Percentiles rank a stretch among this genome's conserved stretches.
These are phyloP conservation scores for Syngnathoides biaculeatus DNA, from an alignment of 2,113 vertebrate genomes.

Conservation along the genomic window DNA sequence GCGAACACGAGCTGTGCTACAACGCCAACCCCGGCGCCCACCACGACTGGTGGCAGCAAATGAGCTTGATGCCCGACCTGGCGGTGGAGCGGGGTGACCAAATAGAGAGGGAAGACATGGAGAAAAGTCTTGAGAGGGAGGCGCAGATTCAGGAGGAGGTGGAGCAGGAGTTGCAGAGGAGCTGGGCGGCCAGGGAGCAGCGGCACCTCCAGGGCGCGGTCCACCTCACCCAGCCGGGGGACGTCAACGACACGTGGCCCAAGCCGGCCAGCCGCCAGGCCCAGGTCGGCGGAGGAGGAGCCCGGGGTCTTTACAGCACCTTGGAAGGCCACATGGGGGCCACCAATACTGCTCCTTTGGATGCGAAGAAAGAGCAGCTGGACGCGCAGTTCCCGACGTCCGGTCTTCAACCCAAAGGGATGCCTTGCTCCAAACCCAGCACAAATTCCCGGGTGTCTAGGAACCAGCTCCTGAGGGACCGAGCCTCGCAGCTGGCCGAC, in stretches of 20 bases:
- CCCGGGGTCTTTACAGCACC: conserved; percentile 68
- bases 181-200: conserved; percentile 38
- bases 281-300: conserved; percentile 36
- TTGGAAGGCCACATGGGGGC: conserved; percentile 59
- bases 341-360: conserved; percentile 22
- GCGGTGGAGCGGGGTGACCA: conserved; percentile 50
- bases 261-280: conserved; percentile 65
- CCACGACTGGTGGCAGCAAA: conserved; percentile 56
- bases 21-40: conserved; percentile 41
- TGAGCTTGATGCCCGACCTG: conserved; percentile 49
- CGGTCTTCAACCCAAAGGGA: conserved; percentile 33
- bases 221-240: conserved; percentile 58
- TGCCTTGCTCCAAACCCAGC: conserved; percentile 37
- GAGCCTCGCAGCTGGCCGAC: conserved; percentile 65
- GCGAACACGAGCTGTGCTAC: conserved; percentile 12
- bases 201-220: conserved; percentile 53
- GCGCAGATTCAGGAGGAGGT: conserved; percentile 51
- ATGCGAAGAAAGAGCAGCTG: conserved; percentile 36
- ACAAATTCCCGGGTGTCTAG: conserved; percentile 51
- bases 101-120: conserved; percentile 49
- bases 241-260: conserved; percentile 75
- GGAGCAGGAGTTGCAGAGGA: conserved; percentile 39
- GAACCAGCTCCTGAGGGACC: conserved; percentile 70
- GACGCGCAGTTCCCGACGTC: conserved; percentile 10
- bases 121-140: conserved; percentile 40